phyloP scores from a whole-genome alignment of 2,888 invertebrate genomes.

The Unio delphinus region DNA sequence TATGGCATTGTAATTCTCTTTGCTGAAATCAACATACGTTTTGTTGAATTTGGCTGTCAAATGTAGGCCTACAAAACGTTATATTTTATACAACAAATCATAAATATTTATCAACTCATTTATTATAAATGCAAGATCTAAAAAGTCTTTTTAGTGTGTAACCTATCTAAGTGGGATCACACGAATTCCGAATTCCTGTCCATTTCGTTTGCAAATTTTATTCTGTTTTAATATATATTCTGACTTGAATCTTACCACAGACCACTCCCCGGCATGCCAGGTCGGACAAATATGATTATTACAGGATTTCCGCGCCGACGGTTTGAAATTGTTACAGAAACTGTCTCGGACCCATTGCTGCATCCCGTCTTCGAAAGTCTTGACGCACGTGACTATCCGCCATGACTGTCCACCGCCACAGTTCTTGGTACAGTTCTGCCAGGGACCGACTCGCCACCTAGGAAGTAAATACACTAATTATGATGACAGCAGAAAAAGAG shows the following conservation, averaged over 20 bases:
- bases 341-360: constrained; percentile 78
- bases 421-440: constrained; percentile 88
- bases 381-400: constrained; percentile 87
- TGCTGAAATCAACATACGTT: too few species aligned
- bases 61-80: too few species aligned
- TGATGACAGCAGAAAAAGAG: not conserved
- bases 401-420: constrained; percentile 90
- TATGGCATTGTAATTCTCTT: too few species aligned
- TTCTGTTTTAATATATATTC: not conserved
- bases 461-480: constrained; percentile 35
- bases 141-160: not conserved
- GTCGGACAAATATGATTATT: constrained; percentile 88
- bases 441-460: constrained; percentile 91
- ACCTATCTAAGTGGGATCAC: not conserved
- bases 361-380: constrained; percentile 90
- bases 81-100: too few species aligned
- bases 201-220: not conserved
- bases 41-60: too few species aligned
- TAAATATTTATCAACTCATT: too few species aligned
- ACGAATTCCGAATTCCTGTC: not conserved
- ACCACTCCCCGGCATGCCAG: constrained; percentile 77
- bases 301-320: constrained; percentile 86
- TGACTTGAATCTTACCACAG: constrained; percentile 53
- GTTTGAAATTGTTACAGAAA: constrained; percentile 83
- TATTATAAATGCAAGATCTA: too few species aligned